Base-by-base conservation (phyloP, 1,140 invertebrate genomes). In the Drosophila ananassae region DNA sequence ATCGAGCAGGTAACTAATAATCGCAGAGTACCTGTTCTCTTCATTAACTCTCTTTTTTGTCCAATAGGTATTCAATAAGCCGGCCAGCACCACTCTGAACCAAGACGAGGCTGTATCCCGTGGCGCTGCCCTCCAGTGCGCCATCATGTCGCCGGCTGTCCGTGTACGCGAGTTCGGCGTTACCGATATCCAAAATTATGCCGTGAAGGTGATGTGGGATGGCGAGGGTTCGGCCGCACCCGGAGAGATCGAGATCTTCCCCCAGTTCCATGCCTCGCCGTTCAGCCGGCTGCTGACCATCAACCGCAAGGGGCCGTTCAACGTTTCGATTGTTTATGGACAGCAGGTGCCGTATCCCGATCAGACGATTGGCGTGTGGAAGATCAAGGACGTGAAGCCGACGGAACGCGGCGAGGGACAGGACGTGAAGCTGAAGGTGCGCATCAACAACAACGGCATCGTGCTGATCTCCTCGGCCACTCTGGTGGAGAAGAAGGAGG, bases 91-190 rank as follows among this genome's bases (percentile, higher is more conserved):
- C 1, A 99, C 99, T 12, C 92, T 99, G 25, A 99, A 99, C 93
- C 96, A 99, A 92, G 99, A 99, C 92, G 99, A 99, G 93, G 97
- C 98, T 25, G 98, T 99, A 7, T 94, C 98, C 6, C 94, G 98
- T 56, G 99, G 98, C 1, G 99, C 98, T 92, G 98, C 98, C 28
- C 93, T 99, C 32, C 98, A 99, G 92, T 99, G 97, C 93, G 99
- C 99, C 7, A 99, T 99, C 93, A 93, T 99, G 60, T 98, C 97
- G 68, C 99, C 99, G 30, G 98, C 97, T 17, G 98, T 99, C 78
- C 95, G 98, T 91, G 98, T 99, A 34, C 94, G 97, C 64, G 98
- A 99, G 61, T 99, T 99, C 92, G 95, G 94, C 52, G 96, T 99
- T 2, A 96, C 96, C 7, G 98, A 99, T 92, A 95, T 97, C 71